A percentile compares a stretch with the other conserved stretches of the same genome.
These are phyloP conservation scores for Varanus salvator DNA, from an alignment of 2,113 vertebrate species.

Conservation along the genomic window DNA sequence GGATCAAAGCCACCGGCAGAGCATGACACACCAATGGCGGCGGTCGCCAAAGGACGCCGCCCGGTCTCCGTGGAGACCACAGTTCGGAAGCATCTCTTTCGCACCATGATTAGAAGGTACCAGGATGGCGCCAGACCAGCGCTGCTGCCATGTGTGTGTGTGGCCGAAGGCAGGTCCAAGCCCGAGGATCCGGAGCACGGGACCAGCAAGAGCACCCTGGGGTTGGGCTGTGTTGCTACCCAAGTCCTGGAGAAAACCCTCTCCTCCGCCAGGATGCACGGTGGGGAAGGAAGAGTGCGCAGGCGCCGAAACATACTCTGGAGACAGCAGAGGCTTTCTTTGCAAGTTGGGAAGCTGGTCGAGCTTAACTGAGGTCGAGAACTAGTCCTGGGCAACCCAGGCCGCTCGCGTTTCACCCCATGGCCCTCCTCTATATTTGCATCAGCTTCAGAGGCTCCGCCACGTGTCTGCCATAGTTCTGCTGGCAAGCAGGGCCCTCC, in stretches of 20 bases:
- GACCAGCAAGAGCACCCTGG: no score
- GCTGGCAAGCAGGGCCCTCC: not conserved
- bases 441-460: not conserved
- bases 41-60: slow-evolving; percentile 67
- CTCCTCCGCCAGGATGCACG: not conserved
- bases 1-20: slow-evolving; percentile 65
- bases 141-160: not conserved
- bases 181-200: no score
- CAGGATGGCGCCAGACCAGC: slow-evolving; percentile 21
- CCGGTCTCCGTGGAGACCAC: slow-evolving; percentile 59
- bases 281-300: not conserved
- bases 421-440: not conserved
- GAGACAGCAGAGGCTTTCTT: not conserved
- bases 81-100: slow-evolving; percentile 61
- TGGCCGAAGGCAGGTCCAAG: no score
- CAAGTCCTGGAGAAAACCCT: no score
- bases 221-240: no score
- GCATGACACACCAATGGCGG: slow-evolving; percentile 54
- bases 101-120: slow-evolving; percentile 48
- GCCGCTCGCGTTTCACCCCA: not conserved
- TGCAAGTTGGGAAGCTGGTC: not conserved
- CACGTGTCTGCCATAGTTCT: not conserved
- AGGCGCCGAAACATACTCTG: not conserved
- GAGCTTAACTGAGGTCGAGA: not conserved
- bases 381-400: not conserved